These are phyloP conservation scores for Erythrocebus patas DNA, from an alignment of 2,113 vertebrate species.

Conservation along the genomic window DNA sequence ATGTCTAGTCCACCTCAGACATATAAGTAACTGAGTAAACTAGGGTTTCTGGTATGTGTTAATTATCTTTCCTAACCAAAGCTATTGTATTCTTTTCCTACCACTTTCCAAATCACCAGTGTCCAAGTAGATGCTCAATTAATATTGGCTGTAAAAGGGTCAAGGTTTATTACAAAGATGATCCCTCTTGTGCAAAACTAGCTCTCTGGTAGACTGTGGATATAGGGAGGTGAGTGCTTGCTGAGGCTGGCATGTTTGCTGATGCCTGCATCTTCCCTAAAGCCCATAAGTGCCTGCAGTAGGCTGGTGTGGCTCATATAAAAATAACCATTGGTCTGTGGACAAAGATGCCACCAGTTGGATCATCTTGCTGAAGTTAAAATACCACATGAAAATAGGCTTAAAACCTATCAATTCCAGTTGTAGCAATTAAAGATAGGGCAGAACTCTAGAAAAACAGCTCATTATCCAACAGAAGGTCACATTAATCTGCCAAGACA, in stretches of 20 bases:
- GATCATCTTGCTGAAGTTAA: background rate
- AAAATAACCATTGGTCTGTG: background rate
- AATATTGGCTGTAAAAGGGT: background rate
- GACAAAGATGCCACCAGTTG: background rate
- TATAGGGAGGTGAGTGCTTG: background rate
- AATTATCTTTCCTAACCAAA: background rate
- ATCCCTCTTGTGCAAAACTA: background rate
- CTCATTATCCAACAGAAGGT: background rate
- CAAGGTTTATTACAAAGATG: background rate
- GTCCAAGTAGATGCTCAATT: background rate
- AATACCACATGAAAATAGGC: background rate
- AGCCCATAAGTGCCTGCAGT: background rate
- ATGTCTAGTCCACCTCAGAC: background rate
- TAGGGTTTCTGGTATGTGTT: background rate
- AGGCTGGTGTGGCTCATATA: background rate
- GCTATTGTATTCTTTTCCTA: background rate
- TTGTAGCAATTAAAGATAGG: background rate
- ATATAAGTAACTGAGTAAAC: slow-evolving; percentile 29
- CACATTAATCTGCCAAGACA: background rate
- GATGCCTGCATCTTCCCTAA: background rate
- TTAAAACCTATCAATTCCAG: background rate
- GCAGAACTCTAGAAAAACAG: background rate
- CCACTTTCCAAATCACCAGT: background rate
- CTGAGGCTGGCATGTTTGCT: background rate
- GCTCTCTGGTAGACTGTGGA: background rate